A percentile compares a stretch with the other conserved stretches of the same genome.
Conservation (phyloP, 2,888 invertebrate genomes). For the Ctenicera cuprea region DNA sequence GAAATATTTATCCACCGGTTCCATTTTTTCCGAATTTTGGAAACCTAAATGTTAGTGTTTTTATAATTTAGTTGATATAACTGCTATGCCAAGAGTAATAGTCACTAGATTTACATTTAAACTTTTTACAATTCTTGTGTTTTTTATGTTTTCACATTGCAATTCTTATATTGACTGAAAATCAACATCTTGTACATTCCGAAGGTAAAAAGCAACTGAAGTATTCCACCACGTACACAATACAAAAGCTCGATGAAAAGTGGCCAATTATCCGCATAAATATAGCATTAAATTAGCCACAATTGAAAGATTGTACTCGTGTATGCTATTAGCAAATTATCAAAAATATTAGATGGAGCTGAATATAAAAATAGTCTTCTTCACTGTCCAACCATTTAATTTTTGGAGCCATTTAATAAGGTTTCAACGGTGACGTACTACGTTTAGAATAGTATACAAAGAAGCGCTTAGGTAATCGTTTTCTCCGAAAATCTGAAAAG, state of each 20-base stretch:
- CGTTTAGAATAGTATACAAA: too few relatives aligned
- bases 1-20: slow-evolving; percentile 70
- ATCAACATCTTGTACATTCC: slow-evolving; percentile 7
- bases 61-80: background rate
- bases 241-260: slow-evolving; percentile 59
- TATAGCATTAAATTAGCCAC: slow-evolving; percentile 64
- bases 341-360: slow-evolving; percentile 10
- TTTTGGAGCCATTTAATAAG: too few relatives aligned
- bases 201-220: slow-evolving; percentile 50
- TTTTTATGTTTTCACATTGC: background rate
- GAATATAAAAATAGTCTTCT: slow-evolving; percentile 1
- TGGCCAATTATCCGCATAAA: slow-evolving; percentile 63
- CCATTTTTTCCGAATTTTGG: slow-evolving; percentile 51
- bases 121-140: slow-evolving; percentile 8
- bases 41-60: background rate
- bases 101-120: background rate
- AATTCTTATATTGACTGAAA: background rate
- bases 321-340: slow-evolving; percentile 49
- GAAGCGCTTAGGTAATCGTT: too few relatives aligned
- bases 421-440: too few relatives aligned
- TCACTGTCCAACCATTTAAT: too few relatives aligned
- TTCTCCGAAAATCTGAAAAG: too few relatives aligned
- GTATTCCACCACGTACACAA: slow-evolving; percentile 35
- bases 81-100: background rate
- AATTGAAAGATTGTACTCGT: slow-evolving; percentile 65